Evolutionary conservation across 2,113 vertebrate genomes (phyloP).

Genomic region (Aplodontia rufa): DNA sequence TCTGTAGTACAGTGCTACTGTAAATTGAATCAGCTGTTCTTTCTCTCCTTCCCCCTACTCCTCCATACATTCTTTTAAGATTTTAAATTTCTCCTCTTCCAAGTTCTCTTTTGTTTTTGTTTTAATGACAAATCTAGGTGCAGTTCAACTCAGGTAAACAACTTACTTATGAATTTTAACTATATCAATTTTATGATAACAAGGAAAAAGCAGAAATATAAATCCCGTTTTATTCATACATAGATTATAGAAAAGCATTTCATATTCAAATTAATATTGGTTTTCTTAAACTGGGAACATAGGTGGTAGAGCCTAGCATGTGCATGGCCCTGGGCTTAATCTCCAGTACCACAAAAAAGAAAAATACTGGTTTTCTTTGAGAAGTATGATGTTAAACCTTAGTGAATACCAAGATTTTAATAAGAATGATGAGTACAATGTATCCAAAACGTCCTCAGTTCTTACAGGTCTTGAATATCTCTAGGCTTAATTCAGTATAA

Average conservation of each 20-base stretch:
- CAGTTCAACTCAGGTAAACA: conserved; percentile 12
- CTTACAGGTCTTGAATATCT: neutral
- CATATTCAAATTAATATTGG: neutral
- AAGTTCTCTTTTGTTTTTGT: no score
- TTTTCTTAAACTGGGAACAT: neutral
- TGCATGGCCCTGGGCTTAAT: no score
- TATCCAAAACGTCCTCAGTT: neutral
- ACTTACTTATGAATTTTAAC: neutral
- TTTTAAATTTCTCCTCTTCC: neutral
- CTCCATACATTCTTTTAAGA: neutral
- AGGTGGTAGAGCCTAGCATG: no score
- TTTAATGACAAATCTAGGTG: neutral
- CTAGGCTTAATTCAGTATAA: neutral
- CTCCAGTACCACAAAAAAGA: no score
- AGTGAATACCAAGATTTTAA: neutral
- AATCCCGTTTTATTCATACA: neutral
- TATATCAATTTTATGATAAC: neutral
- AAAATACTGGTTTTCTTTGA: neutral
- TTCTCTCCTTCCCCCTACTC: neutral
- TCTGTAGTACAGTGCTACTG: neutral
- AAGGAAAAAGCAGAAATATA: neutral
- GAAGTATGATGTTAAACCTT: neutral
- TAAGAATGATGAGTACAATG: neutral
- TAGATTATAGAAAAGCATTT: neutral
- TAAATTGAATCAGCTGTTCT: neutral